phyloP scores from a whole-genome alignment of 2,113 vertebrate species.

The Suricata suricatta region DNA sequence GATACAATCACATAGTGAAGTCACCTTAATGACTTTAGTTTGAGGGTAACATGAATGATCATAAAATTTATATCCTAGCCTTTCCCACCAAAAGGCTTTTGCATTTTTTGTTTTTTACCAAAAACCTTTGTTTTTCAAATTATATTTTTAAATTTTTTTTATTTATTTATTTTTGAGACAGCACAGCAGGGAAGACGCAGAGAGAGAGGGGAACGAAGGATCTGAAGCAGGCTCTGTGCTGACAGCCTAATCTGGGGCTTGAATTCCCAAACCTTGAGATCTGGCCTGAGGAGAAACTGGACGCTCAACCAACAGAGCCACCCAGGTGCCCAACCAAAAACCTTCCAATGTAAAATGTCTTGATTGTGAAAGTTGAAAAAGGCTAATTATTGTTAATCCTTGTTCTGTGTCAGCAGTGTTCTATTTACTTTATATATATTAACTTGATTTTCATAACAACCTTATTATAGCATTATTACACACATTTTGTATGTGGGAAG shows the following conservation, averaged over 20 bases:
- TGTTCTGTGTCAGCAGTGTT: neutral
- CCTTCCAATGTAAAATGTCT: neutral
- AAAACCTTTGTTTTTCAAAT: neutral
- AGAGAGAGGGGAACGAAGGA: no score
- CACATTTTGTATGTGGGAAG: neutral
- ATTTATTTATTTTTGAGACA: no score
- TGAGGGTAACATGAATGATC: neutral
- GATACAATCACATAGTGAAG: neutral
- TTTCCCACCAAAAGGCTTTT: neutral
- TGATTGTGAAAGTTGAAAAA: neutral
- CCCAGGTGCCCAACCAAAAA: neutral
- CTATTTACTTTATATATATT: neutral
- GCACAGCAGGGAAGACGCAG: no score
- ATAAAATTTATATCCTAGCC: slow-evolving; percentile 11
- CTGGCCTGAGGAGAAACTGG: no score
- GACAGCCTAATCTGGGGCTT: no score
- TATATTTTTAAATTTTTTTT: no score
- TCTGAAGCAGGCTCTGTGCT: no score
- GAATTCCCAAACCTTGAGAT: no score
- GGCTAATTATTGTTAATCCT: neutral
- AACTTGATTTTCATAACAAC: neutral
- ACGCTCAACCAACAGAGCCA: no score
- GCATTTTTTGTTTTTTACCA: neutral
- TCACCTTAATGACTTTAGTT: neutral
- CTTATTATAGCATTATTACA: neutral